Conservation (phyloP, 2,888 invertebrate genomes). For the Mellilla xanthometata region DNA sequence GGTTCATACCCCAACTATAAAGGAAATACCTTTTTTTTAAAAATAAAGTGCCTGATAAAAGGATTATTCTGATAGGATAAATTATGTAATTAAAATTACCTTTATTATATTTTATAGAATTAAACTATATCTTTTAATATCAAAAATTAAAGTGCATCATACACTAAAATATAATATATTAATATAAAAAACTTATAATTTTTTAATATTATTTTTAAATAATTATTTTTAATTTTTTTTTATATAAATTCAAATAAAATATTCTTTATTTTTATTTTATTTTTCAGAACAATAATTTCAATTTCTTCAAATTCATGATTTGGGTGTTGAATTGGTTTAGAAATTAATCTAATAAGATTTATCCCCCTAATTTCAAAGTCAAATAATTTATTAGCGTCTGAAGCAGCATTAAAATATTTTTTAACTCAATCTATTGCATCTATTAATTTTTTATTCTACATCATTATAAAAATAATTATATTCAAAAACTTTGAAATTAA, state of each 20-base stretch:
- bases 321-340: conserved; percentile 83
- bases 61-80: conserved; percentile 75
- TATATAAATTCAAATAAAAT: conserved; percentile 75
- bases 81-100: conserved; percentile 60
- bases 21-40: conserved; percentile 70
- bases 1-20: conserved; percentile 84
- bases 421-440: conserved; percentile 83
- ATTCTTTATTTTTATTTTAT: conserved; percentile 74
- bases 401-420: conserved; percentile 85
- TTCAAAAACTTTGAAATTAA: conserved; percentile 56
- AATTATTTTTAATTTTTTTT: conserved; percentile 79
- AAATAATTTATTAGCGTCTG: conserved; percentile 72
- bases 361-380: conserved; percentile 80
- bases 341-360: conserved; percentile 84
- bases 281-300: conserved; percentile 70
- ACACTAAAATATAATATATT: conserved; percentile 81
- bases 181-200: conserved; percentile 47
- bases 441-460: conserved; percentile 76
- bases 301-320: conserved; percentile 65
- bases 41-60: conserved; percentile 74
- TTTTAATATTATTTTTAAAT: conserved; percentile 54
- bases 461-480: conserved; percentile 60
- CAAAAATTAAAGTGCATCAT: conserved; percentile 84
- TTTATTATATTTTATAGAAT: conserved; percentile 85
- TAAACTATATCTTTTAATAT: conserved; percentile 83